Evolutionary conservation across 1,140 invertebrate genomes (phyloP), one percentile per base, ranked within the genome.

Genomic region (Contarinia nasturtii): DNA sequence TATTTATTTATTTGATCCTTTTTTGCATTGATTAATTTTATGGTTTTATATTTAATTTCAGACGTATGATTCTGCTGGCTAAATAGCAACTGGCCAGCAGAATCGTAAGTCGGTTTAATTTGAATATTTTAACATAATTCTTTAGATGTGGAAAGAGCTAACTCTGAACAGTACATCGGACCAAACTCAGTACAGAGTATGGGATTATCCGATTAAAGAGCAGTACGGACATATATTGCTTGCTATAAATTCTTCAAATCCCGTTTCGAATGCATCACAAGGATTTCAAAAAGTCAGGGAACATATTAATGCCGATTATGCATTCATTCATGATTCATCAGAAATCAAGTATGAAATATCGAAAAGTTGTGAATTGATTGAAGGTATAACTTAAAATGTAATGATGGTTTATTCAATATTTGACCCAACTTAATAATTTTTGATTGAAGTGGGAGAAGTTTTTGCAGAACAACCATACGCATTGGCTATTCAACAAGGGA

Each of bases 141-240:
- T n/a, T n/a, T n/a, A n/a, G n/a, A 78, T 88, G 42, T 92, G 87
- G 87, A 88, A 89, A 59, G 83, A 90, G 61, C 74, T 90, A 49
- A 87, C 86, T 0, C 55, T 91, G 41, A 90, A 87, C 53, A 79
- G 79, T 12, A 73, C 76, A 12, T 75, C 76, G 50, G 76, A 86
- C 55, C 74, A 85, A 54, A 68, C 74, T 0, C 74, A 82, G 53
- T 48, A 48, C 21, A 67, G 86, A 33, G 87, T 93, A 1, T 94
- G 88, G 88, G 87, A 93, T 57, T 92, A 92, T 64, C 88, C 87
- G 1, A 85, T 92, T 41, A 80, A 83, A 52, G 86, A 91, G 61
- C 84, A 89, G 61, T 92, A 88, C 55, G 85, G 82, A 2, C 83
- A 87, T 52, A 90, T 92, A 51, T 64, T 90, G 27, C 64, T 84